Conservation (phyloP, 1,140 invertebrate species). For the Mylabris phalerata region DNA sequence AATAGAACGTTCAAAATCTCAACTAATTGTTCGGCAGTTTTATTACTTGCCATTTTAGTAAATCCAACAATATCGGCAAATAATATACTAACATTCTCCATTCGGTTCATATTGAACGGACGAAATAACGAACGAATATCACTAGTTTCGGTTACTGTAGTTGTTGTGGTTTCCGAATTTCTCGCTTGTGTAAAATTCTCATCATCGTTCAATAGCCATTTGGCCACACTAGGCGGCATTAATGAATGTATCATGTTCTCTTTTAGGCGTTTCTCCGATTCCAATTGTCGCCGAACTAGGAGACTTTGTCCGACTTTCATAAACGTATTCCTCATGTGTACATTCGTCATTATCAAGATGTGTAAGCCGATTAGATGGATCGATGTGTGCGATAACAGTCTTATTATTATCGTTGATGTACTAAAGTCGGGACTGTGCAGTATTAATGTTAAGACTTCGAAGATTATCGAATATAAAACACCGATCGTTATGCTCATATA, state of each 20-base stretch:
- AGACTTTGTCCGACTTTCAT: constrained; percentile 94
- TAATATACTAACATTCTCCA: constrained; percentile 95
- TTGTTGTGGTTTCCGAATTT: constrained; percentile 49
- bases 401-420: constrained; percentile 11
- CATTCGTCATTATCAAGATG: constrained; percentile 87
- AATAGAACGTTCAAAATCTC: constrained; percentile 92
- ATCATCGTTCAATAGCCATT: constrained; percentile 63
- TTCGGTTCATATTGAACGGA: constrained; percentile 92
- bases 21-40: constrained; percentile 81
- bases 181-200: constrained; percentile 36
- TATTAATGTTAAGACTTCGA: constrained; percentile 57
- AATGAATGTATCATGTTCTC: constrained; percentile 97
- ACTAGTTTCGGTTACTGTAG: constrained; percentile 27
- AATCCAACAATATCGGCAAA: constrained; percentile 98
- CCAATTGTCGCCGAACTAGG: constrained; percentile 76
- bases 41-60: constrained; percentile 95
- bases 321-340: constrained; percentile 88
- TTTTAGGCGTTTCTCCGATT: constrained; percentile 89
- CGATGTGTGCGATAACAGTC: constrained; percentile 72
- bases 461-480: constrained; percentile 70
- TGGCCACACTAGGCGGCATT: constrained; percentile 88
- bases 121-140: constrained; percentile 78
- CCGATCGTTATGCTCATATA: constrained; percentile 75
- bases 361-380: constrained; percentile 90
- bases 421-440: constrained; percentile 3